These are phyloP conservation scores for Ferrisia virgata DNA, from an alignment of 2,888 invertebrate species.

Conservation along the genomic window DNA sequence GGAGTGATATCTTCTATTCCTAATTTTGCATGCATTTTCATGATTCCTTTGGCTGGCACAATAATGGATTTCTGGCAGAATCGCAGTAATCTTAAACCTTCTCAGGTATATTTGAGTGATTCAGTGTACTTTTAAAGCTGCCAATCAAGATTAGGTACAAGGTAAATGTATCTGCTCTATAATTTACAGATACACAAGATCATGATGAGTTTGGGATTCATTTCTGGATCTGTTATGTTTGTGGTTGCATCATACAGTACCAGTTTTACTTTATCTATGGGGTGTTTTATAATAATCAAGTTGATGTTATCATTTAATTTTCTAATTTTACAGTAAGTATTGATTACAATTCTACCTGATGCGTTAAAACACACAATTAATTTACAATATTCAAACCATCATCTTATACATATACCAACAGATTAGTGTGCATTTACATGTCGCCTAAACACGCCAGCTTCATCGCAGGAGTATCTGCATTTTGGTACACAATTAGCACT, in stretches of 20 bases:
- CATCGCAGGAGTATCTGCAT: not conserved
- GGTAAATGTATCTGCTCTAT: too few species aligned
- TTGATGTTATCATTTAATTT: not conserved
- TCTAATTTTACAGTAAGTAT: not conserved
- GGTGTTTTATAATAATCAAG: not conserved
- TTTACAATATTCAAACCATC: not conserved
- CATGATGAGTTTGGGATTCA: not conserved
- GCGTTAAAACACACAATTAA: not conserved
- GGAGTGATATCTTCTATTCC: slow-evolving; percentile 17
- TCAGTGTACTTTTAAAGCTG: too few species aligned
- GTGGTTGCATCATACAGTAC: not conserved
- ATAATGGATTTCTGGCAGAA: not conserved
- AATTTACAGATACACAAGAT: not conserved
- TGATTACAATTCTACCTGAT: not conserved
- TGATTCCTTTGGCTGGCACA: not conserved
- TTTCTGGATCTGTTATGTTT: not conserved
- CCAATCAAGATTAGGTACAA: too few species aligned
- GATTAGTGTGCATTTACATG: not conserved
- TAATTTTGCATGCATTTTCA: not conserved
- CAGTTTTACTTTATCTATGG: not conserved
- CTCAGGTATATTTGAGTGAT: not conserved
- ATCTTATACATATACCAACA: not conserved
- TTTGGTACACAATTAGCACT: not conserved
- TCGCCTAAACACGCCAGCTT: not conserved
- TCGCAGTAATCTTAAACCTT: not conserved